These are phyloP conservation scores for Lasioglossum albipes DNA, from an alignment of 1,140 invertebrate genomes.

Conservation along the genomic window DNA sequence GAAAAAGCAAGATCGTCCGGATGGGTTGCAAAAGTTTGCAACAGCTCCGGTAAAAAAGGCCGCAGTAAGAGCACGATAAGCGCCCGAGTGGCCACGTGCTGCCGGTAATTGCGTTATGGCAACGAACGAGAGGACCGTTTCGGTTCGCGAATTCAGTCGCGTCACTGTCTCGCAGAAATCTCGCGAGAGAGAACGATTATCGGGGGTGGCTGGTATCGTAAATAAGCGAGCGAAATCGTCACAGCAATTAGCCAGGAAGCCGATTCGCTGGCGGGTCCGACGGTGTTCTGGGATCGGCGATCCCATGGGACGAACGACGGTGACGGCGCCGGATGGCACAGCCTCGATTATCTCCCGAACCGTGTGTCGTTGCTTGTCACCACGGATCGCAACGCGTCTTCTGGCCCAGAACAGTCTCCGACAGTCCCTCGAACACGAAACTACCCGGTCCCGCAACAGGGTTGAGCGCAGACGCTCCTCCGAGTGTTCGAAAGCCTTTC, in stretches of 20 bases:
- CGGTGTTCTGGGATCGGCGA: conserved; percentile 64
- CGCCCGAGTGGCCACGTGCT: conserved; percentile 13
- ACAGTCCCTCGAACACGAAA: conserved; percentile 63
- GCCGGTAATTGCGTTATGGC: background rate
- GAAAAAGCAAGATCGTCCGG: background rate
- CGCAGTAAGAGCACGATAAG: background rate
- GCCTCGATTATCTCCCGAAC: conserved; percentile 73
- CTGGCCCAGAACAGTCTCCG: conserved; percentile 65
- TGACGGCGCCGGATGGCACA: conserved; percentile 78
- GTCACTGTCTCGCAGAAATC: conserved; percentile 10
- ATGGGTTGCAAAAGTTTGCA: background rate
- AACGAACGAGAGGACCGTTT: background rate
- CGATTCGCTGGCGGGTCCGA: conserved; percentile 53
- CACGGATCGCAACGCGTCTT: conserved; percentile 64
- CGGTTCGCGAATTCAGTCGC: background rate
- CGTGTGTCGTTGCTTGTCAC: conserved; percentile 41
- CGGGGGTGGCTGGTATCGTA: conserved; percentile 50
- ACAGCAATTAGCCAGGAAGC: conserved; percentile 63
- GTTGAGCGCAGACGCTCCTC: background rate
- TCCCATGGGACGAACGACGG: conserved; percentile 71
- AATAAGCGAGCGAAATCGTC: conserved; percentile 62
- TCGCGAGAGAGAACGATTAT: conserved; percentile 37
- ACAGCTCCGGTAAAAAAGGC: too few relatives aligned
- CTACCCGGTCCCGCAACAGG: conserved; percentile 31
- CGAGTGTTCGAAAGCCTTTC: too few relatives aligned